These are phyloP conservation scores for Ifrita kowaldi DNA, from an alignment of 2,113 vertebrate genomes.

Conservation along the genomic window DNA sequence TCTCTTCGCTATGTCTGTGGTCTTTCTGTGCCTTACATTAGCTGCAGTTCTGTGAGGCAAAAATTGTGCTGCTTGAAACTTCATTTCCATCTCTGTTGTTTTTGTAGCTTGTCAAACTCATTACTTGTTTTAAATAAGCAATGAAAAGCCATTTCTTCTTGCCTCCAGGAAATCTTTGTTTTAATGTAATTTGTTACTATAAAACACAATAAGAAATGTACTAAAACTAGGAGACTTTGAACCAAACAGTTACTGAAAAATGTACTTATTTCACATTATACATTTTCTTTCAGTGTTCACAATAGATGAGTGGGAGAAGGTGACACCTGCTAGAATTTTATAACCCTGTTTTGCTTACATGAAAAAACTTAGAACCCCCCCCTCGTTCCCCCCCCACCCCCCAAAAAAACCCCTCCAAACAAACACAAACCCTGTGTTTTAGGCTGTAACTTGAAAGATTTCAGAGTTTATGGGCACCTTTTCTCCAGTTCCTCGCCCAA, in stretches of 20 bases:
- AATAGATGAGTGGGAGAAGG: not conserved
- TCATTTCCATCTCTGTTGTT: not conserved
- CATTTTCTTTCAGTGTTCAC: not conserved
- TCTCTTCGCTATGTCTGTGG: not conserved
- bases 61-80: not conserved
- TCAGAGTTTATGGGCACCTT: not conserved
- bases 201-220: not conserved
- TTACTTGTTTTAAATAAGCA: constrained; percentile 3
- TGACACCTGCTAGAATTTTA: not conserved
- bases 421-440: not conserved
- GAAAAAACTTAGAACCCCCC: not conserved
- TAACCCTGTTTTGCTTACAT: not conserved
- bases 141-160: constrained; percentile 19
- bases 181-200: constrained; percentile 8
- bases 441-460: not conserved
- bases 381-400: too few species aligned
- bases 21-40: not conserved
- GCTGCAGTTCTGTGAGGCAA: not conserved
- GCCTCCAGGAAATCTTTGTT: constrained; percentile 7
- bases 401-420: not conserved
- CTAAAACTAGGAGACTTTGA: not conserved
- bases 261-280: not conserved
- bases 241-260: not conserved
- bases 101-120: not conserved
- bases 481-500: not conserved